These are phyloP conservation scores for Scytalopus superciliaris DNA, from an alignment of 2,113 vertebrate genomes.

Conservation along the genomic window DNA sequence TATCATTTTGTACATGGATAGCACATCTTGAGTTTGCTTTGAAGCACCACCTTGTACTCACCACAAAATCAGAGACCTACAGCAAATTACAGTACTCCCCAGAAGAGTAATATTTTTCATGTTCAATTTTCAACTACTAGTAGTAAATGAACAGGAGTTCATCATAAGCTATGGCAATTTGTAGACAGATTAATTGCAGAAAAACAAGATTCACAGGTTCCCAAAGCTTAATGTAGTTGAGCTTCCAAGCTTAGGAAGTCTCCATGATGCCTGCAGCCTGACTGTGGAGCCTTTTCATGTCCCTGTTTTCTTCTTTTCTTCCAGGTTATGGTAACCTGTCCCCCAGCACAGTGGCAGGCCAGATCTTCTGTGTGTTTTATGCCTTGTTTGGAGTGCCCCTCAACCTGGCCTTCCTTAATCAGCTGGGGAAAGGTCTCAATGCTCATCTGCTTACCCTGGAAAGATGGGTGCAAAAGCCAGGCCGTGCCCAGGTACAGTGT, in stretches of 20 bases:
- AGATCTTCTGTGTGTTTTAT: slow-evolving; percentile 92
- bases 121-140: background rate
- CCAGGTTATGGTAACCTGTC: slow-evolving; percentile 90
- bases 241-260: background rate
- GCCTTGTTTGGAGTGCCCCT: slow-evolving; percentile 89
- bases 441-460: slow-evolving; percentile 77
- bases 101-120: background rate
- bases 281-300: background rate
- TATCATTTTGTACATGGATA: background rate
- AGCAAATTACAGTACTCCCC: background rate
- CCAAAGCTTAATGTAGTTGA: background rate
- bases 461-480: slow-evolving; percentile 78
- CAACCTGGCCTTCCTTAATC: slow-evolving; percentile 89
- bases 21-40: background rate
- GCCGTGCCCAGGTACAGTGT: slow-evolving; percentile 78
- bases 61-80: background rate
- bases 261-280: background rate
- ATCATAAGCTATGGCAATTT: background rate
- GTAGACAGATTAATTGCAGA: background rate
- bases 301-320: background rate
- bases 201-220: background rate
- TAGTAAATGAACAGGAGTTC: background rate
- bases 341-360: slow-evolving; percentile 86
- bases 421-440: slow-evolving; percentile 82
- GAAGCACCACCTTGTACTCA: background rate